Evolutionary conservation across 2,113 vertebrate genomes (phyloP), one percentile per base, ranked within the genome.

Genomic region (Equus quagga): DNA sequence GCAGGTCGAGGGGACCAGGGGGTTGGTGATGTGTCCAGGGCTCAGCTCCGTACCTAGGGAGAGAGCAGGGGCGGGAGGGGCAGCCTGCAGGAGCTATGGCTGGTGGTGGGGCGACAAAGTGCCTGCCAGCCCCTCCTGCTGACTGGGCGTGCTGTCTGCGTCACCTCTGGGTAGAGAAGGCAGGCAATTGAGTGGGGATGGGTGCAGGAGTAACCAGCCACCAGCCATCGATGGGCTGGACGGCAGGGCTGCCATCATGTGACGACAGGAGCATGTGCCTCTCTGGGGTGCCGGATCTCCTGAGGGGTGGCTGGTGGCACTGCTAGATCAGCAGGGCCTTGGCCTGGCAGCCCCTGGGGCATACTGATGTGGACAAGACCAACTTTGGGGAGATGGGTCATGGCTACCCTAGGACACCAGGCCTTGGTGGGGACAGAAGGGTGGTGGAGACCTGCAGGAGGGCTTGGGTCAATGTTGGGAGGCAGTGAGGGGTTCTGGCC

Each of bases 71-170:
- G 5, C 7, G 2, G 19, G 54, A 6, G 51, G 44, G 49, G 11
- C 44, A 9, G 3, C 15, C 8, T 2, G 12, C 44, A 46, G 44
- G 23, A 70, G 54, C 65, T 33, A 31, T 49, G 49, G 49, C 28
- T 36, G 11, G n/a, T 12, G 6, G 5, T 7, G 23, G 54, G 49
- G 1, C 9, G 49, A 19, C 26, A 69, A 14, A 49, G 9, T 13
- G 31, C 41, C 56, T 62, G 56, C 76, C 33, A 33, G 56, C 26
- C 58, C 44, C 46, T 17, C 26, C 46, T 19, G 41, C 58, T 28
- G 26, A 24, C 12, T 24, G 24, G 18, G 21, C 0, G 0, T n/a
- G 70, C 70, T 0, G 1, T 24, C 11, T 15, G 15, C 73, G 80
- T 31, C 31, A 41, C 2, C 46, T 41, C 33, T 12, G 60, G 23